Conservation (phyloP, 2,113 vertebrate genomes). For the Acanthochromis polyacanthus region DNA sequence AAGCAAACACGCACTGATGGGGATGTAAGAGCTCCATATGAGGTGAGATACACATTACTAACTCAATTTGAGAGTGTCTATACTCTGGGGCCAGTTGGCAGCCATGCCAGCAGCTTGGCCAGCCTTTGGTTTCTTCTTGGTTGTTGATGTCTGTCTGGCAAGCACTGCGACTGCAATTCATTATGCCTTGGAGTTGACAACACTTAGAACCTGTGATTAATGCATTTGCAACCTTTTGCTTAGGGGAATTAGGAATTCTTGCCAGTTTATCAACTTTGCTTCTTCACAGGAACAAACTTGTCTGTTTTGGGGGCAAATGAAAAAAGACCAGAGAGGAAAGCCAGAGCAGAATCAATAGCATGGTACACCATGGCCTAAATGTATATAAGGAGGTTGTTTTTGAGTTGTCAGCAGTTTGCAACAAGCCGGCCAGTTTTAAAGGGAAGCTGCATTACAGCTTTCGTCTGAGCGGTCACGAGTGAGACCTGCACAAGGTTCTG, state of each 20-base stretch:
- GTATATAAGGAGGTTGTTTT: constrained; percentile 20
- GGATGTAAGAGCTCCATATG: constrained; percentile 59
- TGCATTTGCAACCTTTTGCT: constrained; percentile 53
- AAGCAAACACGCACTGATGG: constrained; percentile 60
- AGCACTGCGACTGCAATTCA: constrained; percentile 62
- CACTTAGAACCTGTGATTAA: constrained; percentile 66
- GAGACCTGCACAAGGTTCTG: not conserved
- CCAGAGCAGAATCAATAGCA: constrained; percentile 31
- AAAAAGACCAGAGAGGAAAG: constrained; percentile 8
- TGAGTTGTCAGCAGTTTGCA: constrained; percentile 61
- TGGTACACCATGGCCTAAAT: constrained; percentile 55
- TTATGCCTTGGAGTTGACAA: constrained; percentile 61
- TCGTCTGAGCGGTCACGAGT: not conserved
- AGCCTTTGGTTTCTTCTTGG: constrained; percentile 42
- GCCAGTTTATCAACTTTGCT: constrained; percentile 52
- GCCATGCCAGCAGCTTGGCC: constrained; percentile 61
- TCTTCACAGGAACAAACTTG: constrained; percentile 40
- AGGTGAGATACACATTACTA: constrained; percentile 57
- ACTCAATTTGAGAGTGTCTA: constrained; percentile 54
- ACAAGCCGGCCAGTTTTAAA: not conserved
- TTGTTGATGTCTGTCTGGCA: constrained; percentile 71
- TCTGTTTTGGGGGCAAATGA: constrained; percentile 35
- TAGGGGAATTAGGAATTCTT: constrained; percentile 43
- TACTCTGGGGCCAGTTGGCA: constrained; percentile 64
- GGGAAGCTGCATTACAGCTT: not conserved